Evolutionary conservation across 2,888 invertebrate species (phyloP).

Genomic region (Drosophila eohydei): DNA sequence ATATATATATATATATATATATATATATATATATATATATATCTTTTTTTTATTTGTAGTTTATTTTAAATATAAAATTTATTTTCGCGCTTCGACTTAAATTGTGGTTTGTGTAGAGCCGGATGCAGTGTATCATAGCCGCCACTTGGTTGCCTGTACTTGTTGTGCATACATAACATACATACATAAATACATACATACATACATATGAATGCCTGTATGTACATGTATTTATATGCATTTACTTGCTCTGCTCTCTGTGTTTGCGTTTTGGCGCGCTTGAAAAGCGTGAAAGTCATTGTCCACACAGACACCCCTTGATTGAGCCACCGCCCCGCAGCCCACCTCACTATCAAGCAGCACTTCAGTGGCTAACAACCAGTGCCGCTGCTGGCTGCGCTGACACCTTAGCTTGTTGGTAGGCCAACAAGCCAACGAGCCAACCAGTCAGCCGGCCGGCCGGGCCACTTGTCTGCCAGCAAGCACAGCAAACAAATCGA

Average conservation of each 20-base stretch:
- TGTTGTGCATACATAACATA: conserved; percentile 30
- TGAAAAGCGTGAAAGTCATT: conserved; percentile 80
- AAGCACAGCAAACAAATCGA: conserved; percentile 46
- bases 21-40: not conserved
- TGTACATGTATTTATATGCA: conserved; percentile 15
- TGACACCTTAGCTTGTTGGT: conserved; percentile 44
- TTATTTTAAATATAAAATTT: not conserved
- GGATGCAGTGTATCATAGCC: conserved; percentile 47
- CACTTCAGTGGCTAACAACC: conserved; percentile 32
- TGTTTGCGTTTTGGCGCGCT: conserved; percentile 75
- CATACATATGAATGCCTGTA: not conserved
- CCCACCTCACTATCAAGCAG: not conserved
- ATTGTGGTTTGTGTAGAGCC: conserved; percentile 5
- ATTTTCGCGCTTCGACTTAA: not conserved
- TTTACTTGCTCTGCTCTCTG: conserved; percentile 6
- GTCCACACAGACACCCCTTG: conserved; percentile 51
- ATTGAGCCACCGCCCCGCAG: conserved; percentile 2
- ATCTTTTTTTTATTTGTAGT: not conserved
- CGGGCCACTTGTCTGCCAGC: conserved; percentile 53
- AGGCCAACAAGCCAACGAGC: conserved; percentile 14
- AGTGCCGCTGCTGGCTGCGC: conserved; percentile 31
- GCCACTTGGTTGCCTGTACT: conserved; percentile 52
- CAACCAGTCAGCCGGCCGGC: conserved; percentile 38
- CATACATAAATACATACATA: not conserved
- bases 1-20: not conserved